Percentiles rank a stretch among this genome's conserved stretches.
These are phyloP conservation scores for Acromyrmex echinatior DNA, from an alignment of 1,140 invertebrate genomes.

Conservation along the genomic window DNA sequence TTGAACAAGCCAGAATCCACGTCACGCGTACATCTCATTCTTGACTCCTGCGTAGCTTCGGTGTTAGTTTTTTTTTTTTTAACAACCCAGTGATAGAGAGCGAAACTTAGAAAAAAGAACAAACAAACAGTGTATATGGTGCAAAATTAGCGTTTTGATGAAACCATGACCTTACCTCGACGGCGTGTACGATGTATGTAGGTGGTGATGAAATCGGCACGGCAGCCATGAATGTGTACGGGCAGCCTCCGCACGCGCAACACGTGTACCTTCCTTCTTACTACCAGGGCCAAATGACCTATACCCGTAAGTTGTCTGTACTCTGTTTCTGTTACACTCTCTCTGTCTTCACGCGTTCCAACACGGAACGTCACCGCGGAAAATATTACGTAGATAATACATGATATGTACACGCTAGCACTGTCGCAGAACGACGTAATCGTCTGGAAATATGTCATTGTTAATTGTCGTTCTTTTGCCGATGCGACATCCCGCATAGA, in stretches of 20 bases:
- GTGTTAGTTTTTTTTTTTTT: conserved; percentile 8
- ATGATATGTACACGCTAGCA: conserved; percentile 31
- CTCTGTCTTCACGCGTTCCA: conserved; percentile 56
- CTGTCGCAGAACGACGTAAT: conserved; percentile 20
- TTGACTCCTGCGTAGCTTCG: conserved; percentile 40
- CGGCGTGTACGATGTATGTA: conserved; percentile 83
- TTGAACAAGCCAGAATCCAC: not conserved
- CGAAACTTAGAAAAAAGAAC: conserved; percentile 70
- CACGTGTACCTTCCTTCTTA: conserved; percentile 92
- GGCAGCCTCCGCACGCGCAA: conserved; percentile 91
- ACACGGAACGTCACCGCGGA: conserved; percentile 18
- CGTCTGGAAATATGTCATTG: conserved; percentile 1
- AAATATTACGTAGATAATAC: conserved; percentile 18
- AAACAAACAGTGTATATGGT: conserved; percentile 70
- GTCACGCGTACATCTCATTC: not conserved
- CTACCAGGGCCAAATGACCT: conserved; percentile 92
- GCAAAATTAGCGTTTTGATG: conserved; percentile 79
- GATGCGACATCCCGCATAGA: conserved; percentile 13
- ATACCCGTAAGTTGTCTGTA: conserved; percentile 91
- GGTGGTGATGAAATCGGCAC: conserved; percentile 91
- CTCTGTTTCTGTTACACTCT: conserved; percentile 76
- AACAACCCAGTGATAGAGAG: conserved; percentile 79
- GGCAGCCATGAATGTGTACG: conserved; percentile 89
- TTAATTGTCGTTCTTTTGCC: conserved; percentile 12
- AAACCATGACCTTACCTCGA: conserved; percentile 82